Conservation (phyloP, 2,888 invertebrate species). For the Heliconius hortense region DNA sequence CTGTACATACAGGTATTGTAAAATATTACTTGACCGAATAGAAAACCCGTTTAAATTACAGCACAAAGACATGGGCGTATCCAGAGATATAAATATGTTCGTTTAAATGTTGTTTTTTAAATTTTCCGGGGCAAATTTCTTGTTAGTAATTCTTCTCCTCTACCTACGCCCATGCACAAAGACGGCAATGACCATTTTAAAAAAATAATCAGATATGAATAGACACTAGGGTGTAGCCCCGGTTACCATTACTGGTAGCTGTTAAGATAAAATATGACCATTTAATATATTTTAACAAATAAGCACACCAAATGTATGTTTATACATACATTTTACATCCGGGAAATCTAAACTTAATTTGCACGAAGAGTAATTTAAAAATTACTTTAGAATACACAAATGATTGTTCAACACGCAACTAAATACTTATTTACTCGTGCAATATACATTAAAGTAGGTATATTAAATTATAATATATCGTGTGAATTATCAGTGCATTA, state of each 20-base stretch:
- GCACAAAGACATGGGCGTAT: neutral
- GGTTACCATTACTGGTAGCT: too few species aligned
- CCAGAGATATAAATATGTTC: too few species aligned
- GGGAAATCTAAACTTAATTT: neutral
- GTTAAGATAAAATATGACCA: too few species aligned
- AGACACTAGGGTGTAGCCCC: too few species aligned
- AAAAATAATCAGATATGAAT: too few species aligned
- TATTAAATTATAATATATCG: constrained; percentile 14
- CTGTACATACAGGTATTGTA: neutral
- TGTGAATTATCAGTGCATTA: neutral
- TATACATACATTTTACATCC: constrained; percentile 2
- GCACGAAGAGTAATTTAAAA: constrained; percentile 2
- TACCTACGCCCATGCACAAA: neutral
- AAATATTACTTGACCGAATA: neutral
- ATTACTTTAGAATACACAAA: neutral
- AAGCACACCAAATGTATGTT: neutral
- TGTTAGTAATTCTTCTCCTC: too few species aligned
- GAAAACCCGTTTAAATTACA: neutral
- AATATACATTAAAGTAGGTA: neutral
- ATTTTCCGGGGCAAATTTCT: too few species aligned
- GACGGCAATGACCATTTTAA: too few species aligned
- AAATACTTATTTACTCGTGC: neutral
- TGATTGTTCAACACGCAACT: constrained; percentile 7
- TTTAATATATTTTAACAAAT: neutral
- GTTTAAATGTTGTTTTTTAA: too few species aligned